Percentiles rank a stretch among this genome's conserved stretches.
phyloP scores from a whole-genome alignment of 2,797 vertebrate genomes.

The Distichodus sexfasciatus region DNA sequence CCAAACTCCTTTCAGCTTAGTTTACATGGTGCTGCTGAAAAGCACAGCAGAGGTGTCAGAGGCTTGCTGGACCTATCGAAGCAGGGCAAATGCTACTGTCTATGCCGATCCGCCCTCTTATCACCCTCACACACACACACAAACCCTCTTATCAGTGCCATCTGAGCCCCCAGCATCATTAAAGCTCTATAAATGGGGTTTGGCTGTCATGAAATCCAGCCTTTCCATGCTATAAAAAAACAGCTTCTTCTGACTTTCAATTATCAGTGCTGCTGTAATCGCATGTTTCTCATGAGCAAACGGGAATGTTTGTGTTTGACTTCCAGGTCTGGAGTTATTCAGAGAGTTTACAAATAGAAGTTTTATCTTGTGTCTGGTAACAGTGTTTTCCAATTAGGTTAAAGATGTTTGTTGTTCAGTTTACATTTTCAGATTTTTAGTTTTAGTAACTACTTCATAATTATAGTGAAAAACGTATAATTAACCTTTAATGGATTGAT shows the following conservation, averaged over 20 bases:
- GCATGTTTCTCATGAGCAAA: slow-evolving; percentile 29
- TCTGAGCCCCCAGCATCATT: slow-evolving; percentile 69
- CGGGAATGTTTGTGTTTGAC: slow-evolving; percentile 38
- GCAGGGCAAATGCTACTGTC: slow-evolving; percentile 27
- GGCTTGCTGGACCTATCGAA: slow-evolving; percentile 51
- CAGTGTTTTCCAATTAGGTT: background rate
- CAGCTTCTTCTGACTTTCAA: slow-evolving; percentile 40
- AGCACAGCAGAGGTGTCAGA: slow-evolving; percentile 40
- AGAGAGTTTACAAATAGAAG: slow-evolving; percentile 2
- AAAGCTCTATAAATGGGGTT: slow-evolving; percentile 54
- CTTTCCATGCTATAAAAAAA: slow-evolving; percentile 56
- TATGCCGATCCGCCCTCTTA: slow-evolving; percentile 59
- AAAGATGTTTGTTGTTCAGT: background rate
- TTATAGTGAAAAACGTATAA: background rate
- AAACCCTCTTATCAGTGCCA: slow-evolving; percentile 69
- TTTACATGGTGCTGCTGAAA: slow-evolving; percentile 54
- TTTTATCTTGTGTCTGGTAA: background rate
- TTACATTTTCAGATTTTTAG: background rate
- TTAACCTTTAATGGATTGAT: background rate
- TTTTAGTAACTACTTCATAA: slow-evolving; percentile 11
- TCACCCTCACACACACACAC: slow-evolving; percentile 70
- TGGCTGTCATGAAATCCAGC: slow-evolving; percentile 56
- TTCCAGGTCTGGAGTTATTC: background rate
- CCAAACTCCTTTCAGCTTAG: slow-evolving; percentile 55
- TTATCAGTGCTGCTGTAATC: slow-evolving; percentile 51